Base-by-base conservation (phyloP, 1,140 invertebrate genomes). In the Anthonomus grandis region DNA sequence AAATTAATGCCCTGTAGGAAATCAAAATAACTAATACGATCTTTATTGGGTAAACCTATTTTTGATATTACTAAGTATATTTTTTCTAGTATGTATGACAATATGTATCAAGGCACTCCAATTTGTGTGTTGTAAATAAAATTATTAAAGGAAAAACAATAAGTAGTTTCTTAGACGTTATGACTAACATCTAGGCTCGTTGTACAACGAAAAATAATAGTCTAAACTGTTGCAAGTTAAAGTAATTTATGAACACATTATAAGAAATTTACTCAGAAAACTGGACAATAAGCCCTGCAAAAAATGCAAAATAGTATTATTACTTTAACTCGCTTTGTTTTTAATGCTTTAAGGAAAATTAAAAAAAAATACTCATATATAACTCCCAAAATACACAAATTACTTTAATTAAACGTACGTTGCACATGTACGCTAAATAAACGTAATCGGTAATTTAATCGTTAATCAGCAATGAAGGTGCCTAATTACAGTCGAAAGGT, bases 81-180 rank as follows among this genome's bases (percentile, higher is more conserved):
- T n/a, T n/a, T n/a, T n/a, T n/a, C n/a, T n/a, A n/a, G n/a, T n/a
- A n/a, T n/a, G n/a, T n/a, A n/a, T n/a, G n/a, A n/a, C n/a, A n/a
- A 36, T 12, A 31, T 41, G n/a, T 39, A 42, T 24, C 51, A 54
- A 54, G 51, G 51, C 51, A 54, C 51, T 54, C 12, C 2, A 24
- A 12, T 44, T 54, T 44, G 18, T 54, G 51, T 44, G 25, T 6
- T n/a, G 51, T 54, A 54, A 54, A 54, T 54, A 44, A 54, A 54
- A 54, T 10, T 54, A 44, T 54, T 9, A 54, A 54, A 54, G 36
- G 39, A 54, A 54, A 21, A 54, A 54, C 12, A 54, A 54, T 37
- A 45, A 21, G 6, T 23, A 36, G 19, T 12, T 13, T 17, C 49
- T 52, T 24, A 41, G 39, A 13, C 22, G n/a, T 4, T 41, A 52